Evolutionary conservation across 2,888 invertebrate genomes (phyloP), one percentile per base, ranked within the genome.

Genomic region (Brachyopa scutellaris): DNA sequence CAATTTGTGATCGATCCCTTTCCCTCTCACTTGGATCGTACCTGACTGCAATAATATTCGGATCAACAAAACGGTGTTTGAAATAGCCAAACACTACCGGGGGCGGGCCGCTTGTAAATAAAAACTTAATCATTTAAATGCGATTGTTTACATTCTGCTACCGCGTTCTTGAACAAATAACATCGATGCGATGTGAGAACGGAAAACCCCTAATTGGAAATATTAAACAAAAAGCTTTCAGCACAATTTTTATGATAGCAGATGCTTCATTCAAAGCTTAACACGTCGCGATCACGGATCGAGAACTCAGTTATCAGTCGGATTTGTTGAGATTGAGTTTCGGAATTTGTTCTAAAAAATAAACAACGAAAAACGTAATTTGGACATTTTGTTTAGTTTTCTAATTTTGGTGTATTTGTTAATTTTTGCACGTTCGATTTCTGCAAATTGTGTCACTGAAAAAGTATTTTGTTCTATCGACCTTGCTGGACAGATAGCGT

Each of bases 201-300:
- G n/a, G n/a, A n/a, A n/a, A 53, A 53, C 53, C 61, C 49, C 13
- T 59, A 57, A 70, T 13, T 78, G 70, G 64, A 59, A 70, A 70
- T 64, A 61, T 40, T 73, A 47, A 15, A 59, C 15, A 19, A 40
- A 51, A 51, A 51, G 51, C 57, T 45, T 59, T 40, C 2, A 11
- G 17, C 9, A 7, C n/a, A n/a, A 29, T 31, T 31, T 19, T 17
- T 38, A 59, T 59, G 33, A 45, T 45, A 55, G 38, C 38, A 36
- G 17, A 38, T 57, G 45, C 17, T 9, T 59, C 23, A 69, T 49
- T 59, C 29, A 13, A 55, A 47, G 42, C 26, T 62, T n/a, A 15
- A 17, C 17, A 1, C 26, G 11, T 38, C 11, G 7, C 21, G 8
- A 17, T 62, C 36, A 2, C 19, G 42, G 19, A 55, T 62, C 36